These are phyloP conservation scores for Conopomorpha cramerella DNA, from an alignment of 1,140 invertebrate species.

Conservation along the genomic window DNA sequence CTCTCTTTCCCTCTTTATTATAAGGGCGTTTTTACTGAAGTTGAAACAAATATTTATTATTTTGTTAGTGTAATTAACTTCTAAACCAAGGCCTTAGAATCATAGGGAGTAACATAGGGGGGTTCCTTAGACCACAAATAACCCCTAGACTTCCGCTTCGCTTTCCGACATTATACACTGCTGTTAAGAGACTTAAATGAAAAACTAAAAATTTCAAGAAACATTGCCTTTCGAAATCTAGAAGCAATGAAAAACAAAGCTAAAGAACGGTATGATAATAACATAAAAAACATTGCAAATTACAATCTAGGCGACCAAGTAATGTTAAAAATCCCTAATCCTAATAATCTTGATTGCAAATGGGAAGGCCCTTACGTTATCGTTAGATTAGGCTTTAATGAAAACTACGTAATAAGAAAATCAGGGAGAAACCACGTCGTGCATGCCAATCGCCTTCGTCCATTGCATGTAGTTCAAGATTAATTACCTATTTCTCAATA, in stretches of 20 bases:
- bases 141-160: too few species aligned
- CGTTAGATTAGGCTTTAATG: constrained; percentile 20
- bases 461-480: constrained; percentile 2
- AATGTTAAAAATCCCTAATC: constrained; percentile 17
- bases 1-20: too few species aligned
- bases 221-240: constrained; percentile 11
- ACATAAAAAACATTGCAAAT: constrained; percentile 17
- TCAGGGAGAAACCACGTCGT: constrained; percentile 12
- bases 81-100: too few species aligned
- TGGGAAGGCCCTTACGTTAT: constrained; percentile 29
- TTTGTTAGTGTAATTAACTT: too few species aligned
- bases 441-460: constrained; percentile 15
- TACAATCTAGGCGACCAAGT: constrained; percentile 16
- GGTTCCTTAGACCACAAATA: too few species aligned
- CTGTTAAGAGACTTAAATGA: constrained; percentile 22
- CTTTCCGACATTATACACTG: too few species aligned
- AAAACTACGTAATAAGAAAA: constrained; percentile 20
- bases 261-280: constrained; percentile 17
- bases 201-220: constrained; percentile 15
- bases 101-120: too few species aligned
- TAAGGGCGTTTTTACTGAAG: too few species aligned
- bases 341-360: constrained; percentile 21
- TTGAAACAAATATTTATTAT: too few species aligned
- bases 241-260: constrained; percentile 26
- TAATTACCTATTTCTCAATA: neutral